phyloP scores from a whole-genome alignment of 2,113 vertebrate species.

The Loxodonta africana region DNA sequence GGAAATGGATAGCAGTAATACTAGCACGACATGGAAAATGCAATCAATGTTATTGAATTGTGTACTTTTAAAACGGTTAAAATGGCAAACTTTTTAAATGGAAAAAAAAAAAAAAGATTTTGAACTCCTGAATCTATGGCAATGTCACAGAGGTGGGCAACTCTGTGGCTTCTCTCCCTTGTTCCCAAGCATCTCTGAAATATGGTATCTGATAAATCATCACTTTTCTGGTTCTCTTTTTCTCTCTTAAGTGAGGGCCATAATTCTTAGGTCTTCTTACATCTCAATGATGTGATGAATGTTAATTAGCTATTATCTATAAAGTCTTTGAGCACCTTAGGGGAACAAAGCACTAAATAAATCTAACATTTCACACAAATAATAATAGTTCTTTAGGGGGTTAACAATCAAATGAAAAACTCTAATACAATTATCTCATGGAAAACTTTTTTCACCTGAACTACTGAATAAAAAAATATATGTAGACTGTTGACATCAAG shows the following conservation, averaged over 20 bases:
- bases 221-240: neutral
- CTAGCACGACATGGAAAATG: neutral
- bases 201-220: neutral
- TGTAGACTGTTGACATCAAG: neutral
- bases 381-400: neutral
- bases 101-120: neutral
- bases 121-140: neutral
- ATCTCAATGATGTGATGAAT: neutral
- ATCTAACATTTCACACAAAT: neutral
- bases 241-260: neutral
- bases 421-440: neutral
- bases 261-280: neutral
- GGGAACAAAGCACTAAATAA: neutral
- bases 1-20: neutral
- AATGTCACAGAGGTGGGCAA: neutral
- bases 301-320: slow-evolving; percentile 21
- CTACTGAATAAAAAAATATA: slow-evolving; percentile 26
- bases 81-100: neutral
- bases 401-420: slow-evolving; percentile 14
- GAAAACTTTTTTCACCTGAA: neutral
- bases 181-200: neutral
- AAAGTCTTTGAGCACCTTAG: neutral
- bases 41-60: neutral
- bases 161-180: neutral
- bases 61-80: neutral